Evolutionary conservation across 2,888 invertebrate genomes (phyloP).

Genomic region (Elysia crispata): DNA sequence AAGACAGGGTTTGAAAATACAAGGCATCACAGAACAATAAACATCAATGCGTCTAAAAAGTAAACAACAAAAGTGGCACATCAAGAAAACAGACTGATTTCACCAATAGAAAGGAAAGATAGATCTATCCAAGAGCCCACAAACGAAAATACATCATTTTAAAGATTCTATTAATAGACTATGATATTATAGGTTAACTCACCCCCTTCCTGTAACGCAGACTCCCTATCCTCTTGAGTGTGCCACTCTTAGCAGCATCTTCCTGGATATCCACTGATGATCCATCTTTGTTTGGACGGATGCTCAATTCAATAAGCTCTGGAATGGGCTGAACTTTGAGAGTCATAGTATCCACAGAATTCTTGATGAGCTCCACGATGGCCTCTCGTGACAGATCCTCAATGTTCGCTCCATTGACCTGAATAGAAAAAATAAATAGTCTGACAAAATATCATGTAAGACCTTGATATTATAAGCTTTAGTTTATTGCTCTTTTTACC

Average conservation of each 20-base stretch:
- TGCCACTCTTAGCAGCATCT: slow-evolving; percentile 85
- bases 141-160: too few species aligned
- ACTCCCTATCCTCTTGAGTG: slow-evolving; percentile 87
- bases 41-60: too few species aligned
- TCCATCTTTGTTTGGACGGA: slow-evolving; percentile 86
- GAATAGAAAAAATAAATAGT: too few species aligned
- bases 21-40: too few species aligned
- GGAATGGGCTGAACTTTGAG: slow-evolving; percentile 96
- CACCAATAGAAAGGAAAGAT: too few species aligned
- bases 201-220: slow-evolving; percentile 72
- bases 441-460: too few species aligned
- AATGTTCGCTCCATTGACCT: slow-evolving; percentile 81
- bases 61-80: too few species aligned
- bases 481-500: too few species aligned
- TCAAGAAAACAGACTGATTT: too few species aligned
- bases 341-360: slow-evolving; percentile 78
- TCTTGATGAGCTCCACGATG: slow-evolving; percentile 90
- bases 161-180: too few species aligned
- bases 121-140: too few species aligned
- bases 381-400: slow-evolving; percentile 92
- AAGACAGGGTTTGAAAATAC: not conserved
- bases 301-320: slow-evolving; percentile 92
- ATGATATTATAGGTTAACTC: slow-evolving; percentile 42
- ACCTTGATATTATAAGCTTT: too few species aligned
- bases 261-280: slow-evolving; percentile 83